phyloP scores from a whole-genome alignment of 2,113 vertebrate genomes.

The Litocranius walleri region DNA sequence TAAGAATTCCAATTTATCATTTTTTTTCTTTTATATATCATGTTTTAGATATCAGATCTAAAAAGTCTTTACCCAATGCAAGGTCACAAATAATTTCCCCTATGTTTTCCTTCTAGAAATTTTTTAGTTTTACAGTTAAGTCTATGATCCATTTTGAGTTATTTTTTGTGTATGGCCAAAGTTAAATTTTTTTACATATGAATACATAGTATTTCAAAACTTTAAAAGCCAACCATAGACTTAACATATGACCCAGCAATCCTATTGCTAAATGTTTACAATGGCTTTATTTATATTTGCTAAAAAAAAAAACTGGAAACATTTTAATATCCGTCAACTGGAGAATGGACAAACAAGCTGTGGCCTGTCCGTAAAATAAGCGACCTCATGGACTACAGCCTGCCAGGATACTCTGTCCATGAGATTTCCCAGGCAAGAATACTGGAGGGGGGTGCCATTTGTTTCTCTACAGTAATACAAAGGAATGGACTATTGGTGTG shows the following conservation, averaged over 20 bases:
- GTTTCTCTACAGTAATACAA: background rate
- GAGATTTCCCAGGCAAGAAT: background rate
- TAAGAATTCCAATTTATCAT: conserved; percentile 35
- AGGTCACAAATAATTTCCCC: conserved; percentile 7
- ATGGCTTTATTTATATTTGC: background rate
- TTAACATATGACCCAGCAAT: background rate
- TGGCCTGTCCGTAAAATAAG: background rate
- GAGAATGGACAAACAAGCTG: background rate
- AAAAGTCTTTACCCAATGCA: background rate
- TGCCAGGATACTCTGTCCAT: background rate
- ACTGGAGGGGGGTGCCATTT: background rate
- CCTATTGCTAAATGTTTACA: background rate
- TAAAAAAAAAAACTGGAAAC: background rate
- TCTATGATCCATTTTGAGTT: background rate
- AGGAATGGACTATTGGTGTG: background rate
- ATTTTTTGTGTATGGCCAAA: background rate
- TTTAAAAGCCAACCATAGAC: background rate
- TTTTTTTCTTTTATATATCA: conserved; percentile 25
- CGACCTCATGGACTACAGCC: background rate
- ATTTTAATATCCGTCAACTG: background rate
- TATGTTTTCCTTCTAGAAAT: background rate
- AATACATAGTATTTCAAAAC: background rate
- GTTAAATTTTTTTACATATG: background rate
- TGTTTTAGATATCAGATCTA: conserved; percentile 10
- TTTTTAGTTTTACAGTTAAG: background rate